Evolutionary conservation across 2,113 vertebrate genomes (phyloP), one percentile per base, ranked within the genome.

Genomic region (Uropsilus gracilis): DNA sequence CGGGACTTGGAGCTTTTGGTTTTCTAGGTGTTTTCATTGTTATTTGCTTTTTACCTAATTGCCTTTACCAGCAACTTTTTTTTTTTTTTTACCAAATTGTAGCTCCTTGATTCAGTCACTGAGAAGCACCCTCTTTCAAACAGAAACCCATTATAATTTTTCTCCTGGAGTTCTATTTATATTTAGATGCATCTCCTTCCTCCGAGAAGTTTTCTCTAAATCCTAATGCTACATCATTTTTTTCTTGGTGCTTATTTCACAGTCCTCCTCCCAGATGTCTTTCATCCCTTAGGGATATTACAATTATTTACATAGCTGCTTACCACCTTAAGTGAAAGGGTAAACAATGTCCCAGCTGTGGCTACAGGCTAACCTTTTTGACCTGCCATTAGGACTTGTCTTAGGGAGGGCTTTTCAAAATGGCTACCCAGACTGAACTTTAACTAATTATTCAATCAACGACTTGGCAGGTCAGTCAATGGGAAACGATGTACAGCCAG

Each of bases 371-470:
- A 73, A 83, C 75, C 87, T 48, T 97, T 95, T 96, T 89, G 66
- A 82, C 39, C 72, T 84, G 61, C 93, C 92, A 84, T 68, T 2
- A 93, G 66, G 78, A 71, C 59, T 95, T 95, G 95, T 82, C 94
- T 93, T 92, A 71, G 66, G 93, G 20, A 95, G n/a, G 30, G 18
- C 64, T 95, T 53, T 96, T 39, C 85, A 96, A 88, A 97, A 95
- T 96, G 89, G 87, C 86, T 96, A 86, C 69, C 90, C 92, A 55
- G 26, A 59, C 89, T 86, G 71, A 96, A 97, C 95, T 94, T 97
- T 94, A 95, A 96, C 96, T 98, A 97, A 98, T 97, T 98, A 98
- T 93, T 98, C 96, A 97, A 39, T 98, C 97, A 97, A 95, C 80
- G 55, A 83, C 97, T 97, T 98, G 98, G 95, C 97, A 97, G 95